phyloP scores from a whole-genome alignment of 1,140 invertebrate species.

The Matsumurasca onukii region DNA sequence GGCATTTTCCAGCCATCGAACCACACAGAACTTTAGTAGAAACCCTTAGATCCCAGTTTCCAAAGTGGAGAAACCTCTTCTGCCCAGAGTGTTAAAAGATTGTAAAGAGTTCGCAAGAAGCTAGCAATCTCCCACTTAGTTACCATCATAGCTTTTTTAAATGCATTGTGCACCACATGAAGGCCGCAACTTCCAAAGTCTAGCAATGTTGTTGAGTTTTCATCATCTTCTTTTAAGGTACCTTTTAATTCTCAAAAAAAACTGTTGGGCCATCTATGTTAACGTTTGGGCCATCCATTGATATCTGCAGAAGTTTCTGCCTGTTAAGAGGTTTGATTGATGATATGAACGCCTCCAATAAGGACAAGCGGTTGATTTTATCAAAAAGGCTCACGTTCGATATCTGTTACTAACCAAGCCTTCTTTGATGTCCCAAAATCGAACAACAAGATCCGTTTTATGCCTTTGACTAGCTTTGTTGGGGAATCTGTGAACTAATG shows the following conservation, averaged over 20 bases:
- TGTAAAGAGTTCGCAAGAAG: neutral
- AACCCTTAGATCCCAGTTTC: neutral
- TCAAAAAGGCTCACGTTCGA: neutral
- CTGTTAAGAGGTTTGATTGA: neutral
- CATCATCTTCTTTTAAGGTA: neutral
- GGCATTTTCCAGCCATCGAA: neutral
- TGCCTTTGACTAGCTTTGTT: neutral
- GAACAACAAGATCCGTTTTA: neutral
- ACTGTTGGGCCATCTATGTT: too few relatives aligned
- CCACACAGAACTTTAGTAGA: neutral
- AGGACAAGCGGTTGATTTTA: neutral
- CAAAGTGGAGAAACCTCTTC: neutral
- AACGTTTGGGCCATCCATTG: neutral
- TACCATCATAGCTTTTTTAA: neutral
- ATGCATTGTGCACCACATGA: neutral
- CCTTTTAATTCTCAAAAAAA: neutral
- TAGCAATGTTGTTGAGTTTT: neutral
- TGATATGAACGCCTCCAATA: neutral
- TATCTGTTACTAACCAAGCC: neutral
- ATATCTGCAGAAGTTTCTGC: neutral
- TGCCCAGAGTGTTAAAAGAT: neutral
- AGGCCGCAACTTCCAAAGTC: too few relatives aligned
- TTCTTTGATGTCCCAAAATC: neutral
- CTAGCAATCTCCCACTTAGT: too few relatives aligned
- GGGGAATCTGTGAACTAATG: neutral